Evolutionary conservation across 2,113 vertebrate genomes (phyloP), one percentile per base, ranked within the genome.

Genomic region (Grammomys surdaster): DNA sequence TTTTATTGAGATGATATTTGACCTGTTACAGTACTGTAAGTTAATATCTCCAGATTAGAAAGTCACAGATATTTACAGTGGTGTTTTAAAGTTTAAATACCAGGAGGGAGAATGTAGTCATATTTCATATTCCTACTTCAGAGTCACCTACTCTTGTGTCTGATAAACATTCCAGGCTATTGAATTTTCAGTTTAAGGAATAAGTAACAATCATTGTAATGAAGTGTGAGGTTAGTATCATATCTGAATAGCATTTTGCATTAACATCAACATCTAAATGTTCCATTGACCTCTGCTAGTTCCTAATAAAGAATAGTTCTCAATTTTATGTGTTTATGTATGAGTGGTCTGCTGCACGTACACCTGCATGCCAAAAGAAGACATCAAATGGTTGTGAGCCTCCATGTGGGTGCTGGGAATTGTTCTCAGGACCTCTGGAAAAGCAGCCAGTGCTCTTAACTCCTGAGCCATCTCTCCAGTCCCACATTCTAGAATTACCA

Each of bases 181-280:
- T 16, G 46, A 46, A 16, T 77, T 72, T 33, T 92, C 22, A 90
- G 36, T 60, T 22, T 77, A 65, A 90, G 10, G 31, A 92, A 73
- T 17, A 75, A 87, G 70, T 95, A 82, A 73, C 8, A 78, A 60
- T 85, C 19, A 67, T 86, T 72, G 28, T 95, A 88, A 87, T 80
- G 92, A 93, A 90, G 20, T 75, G n/a, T 75, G 43, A 46, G 19
- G 9, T 51, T 40, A 43, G 89, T 86, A 26, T 95, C 58, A 22
- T 31, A 65, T 65, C 28, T 63, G 17, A 92, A 46, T 85, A 54
- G 63, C 63, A 96, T 28, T 72, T 33, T 89, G 43, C 33, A 46
- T 96, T 95, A 96, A 86, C 78, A 73, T 58, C 77, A 46, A 75
- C 78, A 43, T 93, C 93, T 26, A 94, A 31, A 65, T 93, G 17